phyloP scores from a whole-genome alignment of 2,113 vertebrate genomes.

The Paramormyrops kingsleyae region DNA sequence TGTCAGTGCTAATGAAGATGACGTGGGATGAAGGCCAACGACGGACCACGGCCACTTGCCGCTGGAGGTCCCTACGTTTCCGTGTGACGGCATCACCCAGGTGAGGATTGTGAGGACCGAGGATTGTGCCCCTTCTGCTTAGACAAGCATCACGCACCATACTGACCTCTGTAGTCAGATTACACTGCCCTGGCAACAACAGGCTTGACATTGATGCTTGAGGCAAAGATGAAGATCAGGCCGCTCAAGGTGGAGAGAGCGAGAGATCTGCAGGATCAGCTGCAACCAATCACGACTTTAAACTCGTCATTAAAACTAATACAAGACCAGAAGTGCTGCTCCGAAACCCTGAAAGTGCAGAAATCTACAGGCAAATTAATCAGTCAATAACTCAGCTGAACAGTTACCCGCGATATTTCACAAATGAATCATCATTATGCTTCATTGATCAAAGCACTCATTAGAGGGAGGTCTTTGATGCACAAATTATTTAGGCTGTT shows the following conservation, averaged over 20 bases:
- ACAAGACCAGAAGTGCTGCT: neutral
- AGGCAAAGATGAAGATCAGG: neutral
- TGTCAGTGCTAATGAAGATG: slow-evolving; percentile 33
- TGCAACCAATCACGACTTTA: neutral
- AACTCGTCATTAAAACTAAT: neutral
- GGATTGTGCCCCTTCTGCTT: neutral
- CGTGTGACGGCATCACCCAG: neutral
- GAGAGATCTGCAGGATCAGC: neutral
- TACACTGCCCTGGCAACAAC: neutral
- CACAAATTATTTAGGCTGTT: slow-evolving; percentile 6
- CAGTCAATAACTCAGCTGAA: neutral
- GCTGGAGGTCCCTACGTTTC: neutral
- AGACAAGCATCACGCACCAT: neutral
- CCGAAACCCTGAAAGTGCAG: neutral
- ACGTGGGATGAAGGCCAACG: neutral
- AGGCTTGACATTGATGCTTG: neutral
- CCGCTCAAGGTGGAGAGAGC: neutral
- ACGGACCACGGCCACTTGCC: neutral
- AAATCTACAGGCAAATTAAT: neutral
- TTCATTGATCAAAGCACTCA: neutral
- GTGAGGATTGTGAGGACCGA: neutral
- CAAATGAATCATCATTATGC: neutral
- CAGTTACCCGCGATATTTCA: neutral
- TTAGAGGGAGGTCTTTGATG: neutral
- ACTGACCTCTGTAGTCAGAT: neutral